Percentiles rank a stretch among this genome's conserved stretches.
These are phyloP conservation scores for Chironomus tepperi DNA, from an alignment of 1,140 invertebrate genomes.

Conservation along the genomic window DNA sequence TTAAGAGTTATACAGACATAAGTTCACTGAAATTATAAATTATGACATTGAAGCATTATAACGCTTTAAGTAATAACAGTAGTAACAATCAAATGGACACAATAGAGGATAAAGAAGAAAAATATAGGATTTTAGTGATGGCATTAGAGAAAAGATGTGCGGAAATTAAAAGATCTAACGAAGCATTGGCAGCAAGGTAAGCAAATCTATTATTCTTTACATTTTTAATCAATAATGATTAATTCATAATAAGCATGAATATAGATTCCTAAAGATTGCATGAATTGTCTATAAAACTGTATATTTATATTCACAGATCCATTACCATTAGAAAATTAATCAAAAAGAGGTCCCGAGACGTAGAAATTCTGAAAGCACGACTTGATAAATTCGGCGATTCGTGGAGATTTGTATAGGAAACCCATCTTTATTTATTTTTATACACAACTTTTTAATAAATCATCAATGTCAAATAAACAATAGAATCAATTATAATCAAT, in stretches of 20 bases:
- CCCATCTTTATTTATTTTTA: background rate
- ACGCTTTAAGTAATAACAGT: background rate
- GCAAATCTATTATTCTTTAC: background rate
- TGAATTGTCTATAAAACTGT: too few species aligned
- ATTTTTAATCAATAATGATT: background rate
- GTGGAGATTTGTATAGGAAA: background rate
- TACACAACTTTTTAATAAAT: background rate
- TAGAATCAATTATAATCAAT: too few species aligned
- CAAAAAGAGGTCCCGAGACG: background rate
- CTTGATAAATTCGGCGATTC: background rate
- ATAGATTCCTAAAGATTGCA: too few species aligned
- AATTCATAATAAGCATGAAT: too few species aligned
- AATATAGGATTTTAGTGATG: background rate
- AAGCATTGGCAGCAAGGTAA: conserved; percentile 7
- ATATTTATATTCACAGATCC: background rate
- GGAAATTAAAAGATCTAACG: background rate
- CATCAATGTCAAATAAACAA: background rate
- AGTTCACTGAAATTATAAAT: background rate
- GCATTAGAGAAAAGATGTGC: background rate
- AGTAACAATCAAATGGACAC: background rate
- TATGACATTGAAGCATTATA: background rate
- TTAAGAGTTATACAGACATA: background rate
- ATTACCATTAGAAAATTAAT: background rate
- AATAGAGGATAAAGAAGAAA: background rate
- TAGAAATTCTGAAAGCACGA: background rate